Evolutionary conservation across 2,888 invertebrate species (phyloP), one percentile per base, ranked within the genome.

Genomic region (Eupithecia subfuscata): DNA sequence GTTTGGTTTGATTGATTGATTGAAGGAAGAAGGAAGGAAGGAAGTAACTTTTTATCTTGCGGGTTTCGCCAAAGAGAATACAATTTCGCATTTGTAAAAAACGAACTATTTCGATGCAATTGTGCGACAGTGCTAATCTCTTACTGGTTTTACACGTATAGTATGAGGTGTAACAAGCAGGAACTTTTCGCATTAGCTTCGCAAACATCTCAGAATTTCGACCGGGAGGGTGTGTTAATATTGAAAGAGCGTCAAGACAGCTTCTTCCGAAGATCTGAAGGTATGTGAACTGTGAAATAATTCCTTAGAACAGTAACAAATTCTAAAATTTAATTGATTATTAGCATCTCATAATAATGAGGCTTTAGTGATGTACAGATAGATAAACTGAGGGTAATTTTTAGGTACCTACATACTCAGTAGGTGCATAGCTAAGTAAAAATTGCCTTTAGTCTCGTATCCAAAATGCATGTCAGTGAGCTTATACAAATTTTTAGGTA

Each of bases 171-270:
- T 92, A 99, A 99, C 92, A 97, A 97, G 91, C 97, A 97, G 90
- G 99, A 98, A 92, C 93, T 99, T 85, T 95, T 97, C 82, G 96
- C 97, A 74, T 93, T 99, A 90, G 98, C 98, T 78, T 97, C 97
- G 75, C 98, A 98, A 92, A 97, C 97, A 65, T 97, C 97, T 14
- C 97, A 97, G 84, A 97, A 97, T 91, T 98, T 98, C 90, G 98
- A 99, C 90, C 98, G 98, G 87, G 98, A 99, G 95, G 99, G 99
- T 75, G 96, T 97, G 80, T 95, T 99, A 78, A 96, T 97, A 80
- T 96, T 99, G 76, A 97, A 97, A 84, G 98, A 99, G 90, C 96
- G 97, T 80, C 98, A 98, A 87, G 99, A 99, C 89, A 97, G 98
- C 75, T 97, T 98, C 91, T 98, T 99, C 94, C 96, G 98, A 82